A percentile compares a stretch with the other conserved stretches of the same genome.
Evolutionary conservation across 2,888 invertebrate species (phyloP).

Genomic region (Drosophila greeni): DNA sequence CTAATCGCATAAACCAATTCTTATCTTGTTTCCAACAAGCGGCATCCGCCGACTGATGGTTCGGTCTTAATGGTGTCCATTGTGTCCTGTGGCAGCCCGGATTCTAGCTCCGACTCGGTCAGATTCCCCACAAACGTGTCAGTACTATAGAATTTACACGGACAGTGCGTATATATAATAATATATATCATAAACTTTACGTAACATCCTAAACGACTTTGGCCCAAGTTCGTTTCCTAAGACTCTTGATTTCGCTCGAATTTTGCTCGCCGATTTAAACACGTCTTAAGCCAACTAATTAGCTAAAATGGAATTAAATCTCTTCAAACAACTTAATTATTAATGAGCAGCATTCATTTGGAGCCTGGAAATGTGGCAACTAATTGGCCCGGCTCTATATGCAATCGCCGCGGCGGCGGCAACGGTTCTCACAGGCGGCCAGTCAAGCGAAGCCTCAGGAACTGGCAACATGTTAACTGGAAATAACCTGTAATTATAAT

Average conservation of each 20-base stretch:
- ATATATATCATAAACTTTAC: not conserved
- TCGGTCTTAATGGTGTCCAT: not conserved
- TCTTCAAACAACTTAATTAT: constrained; percentile 45
- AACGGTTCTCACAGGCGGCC: constrained; percentile 45
- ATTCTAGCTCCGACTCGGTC: not conserved
- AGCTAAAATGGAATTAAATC: constrained; percentile 51
- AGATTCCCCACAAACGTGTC: not conserved
- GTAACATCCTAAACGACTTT: not conserved
- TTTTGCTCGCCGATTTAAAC: constrained; percentile 8
- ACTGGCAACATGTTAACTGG: constrained; percentile 60
- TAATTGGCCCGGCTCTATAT: constrained; percentile 49
- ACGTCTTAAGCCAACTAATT: constrained; percentile 48
- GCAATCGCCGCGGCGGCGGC: constrained; percentile 21
- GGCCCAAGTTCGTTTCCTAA: constrained; percentile 15
- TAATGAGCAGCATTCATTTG: constrained; percentile 42
- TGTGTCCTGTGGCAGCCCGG: not conserved
- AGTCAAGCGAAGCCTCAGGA: constrained; percentile 38
- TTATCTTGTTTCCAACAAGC: constrained; percentile 9
- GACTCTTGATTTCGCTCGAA: constrained; percentile 1
- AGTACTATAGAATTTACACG: not conserved
- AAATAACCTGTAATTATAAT: constrained; percentile 72
- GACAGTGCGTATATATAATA: not conserved
- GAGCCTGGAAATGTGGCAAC: constrained; percentile 43
- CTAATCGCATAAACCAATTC: constrained; percentile 15
- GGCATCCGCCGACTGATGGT: not conserved